Evolutionary conservation across 2,797 vertebrate genomes (phyloP).

Genomic region (Phalanger gymnotis): DNA sequence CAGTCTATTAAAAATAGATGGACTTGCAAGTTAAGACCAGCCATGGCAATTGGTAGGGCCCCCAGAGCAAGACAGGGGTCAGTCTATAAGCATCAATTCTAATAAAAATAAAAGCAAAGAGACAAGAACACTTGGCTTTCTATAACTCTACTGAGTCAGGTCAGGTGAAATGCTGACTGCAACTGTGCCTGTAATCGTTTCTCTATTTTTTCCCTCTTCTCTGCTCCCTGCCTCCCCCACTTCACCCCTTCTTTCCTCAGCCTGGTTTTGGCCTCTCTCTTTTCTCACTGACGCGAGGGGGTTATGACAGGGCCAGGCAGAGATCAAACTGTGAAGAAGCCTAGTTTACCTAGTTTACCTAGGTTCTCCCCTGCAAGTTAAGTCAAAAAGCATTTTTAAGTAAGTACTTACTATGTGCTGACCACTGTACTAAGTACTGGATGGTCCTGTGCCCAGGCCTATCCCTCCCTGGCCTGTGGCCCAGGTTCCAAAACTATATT

Average conservation of each 20-base stretch:
- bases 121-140: not conserved
- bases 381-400: not conserved
- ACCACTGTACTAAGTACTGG: not conserved
- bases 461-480: not conserved
- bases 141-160: not conserved
- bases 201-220: accelerated
- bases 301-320: not conserved
- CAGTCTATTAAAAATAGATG: not conserved
- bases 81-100: not conserved
- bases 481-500: not conserved
- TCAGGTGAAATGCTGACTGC: not conserved
- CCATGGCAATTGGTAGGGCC: not conserved
- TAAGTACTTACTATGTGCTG: not conserved
- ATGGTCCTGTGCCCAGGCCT: not conserved
- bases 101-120: not conserved
- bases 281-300: not conserved
- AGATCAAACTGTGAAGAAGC: not conserved
- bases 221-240: not conserved
- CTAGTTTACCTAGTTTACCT: not conserved
- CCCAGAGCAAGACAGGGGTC: not conserved
- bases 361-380: not conserved
- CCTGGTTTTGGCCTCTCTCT: not conserved
- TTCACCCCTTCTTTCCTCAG: not conserved
- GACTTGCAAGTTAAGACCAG: not conserved
- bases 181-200: accelerated